Base-by-base conservation (phyloP, 2,113 vertebrate genomes). In the Naja naja region DNA sequence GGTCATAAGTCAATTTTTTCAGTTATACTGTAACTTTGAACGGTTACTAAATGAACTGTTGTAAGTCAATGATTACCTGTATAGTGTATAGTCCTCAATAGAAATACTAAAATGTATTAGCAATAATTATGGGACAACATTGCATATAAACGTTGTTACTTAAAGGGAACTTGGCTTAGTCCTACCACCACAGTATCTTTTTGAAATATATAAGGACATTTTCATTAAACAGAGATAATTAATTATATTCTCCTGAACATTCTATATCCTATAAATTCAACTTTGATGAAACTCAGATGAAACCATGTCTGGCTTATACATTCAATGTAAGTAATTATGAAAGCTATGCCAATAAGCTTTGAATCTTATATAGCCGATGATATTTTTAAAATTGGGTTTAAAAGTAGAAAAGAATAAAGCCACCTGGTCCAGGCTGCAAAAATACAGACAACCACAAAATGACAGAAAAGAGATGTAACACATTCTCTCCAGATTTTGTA, bases 161-260 rank as follows among this genome's bases (percentile, higher is more conserved):
- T 74, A 74, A 74, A 74, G n/a, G 14, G 64, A 74, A 64, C 27
- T 64, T 30, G 27, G 58, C 1, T 64, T 64, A 64, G 60, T 30
- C 60, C 30, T 64, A 64, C 60, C 60, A 64, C 10, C 11, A n/a
- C 11, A 64, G 11, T n/a, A 64, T n/a, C n/a, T 64, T 64, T 64
- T 64, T n/a, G 30, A n/a, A 64, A 20, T 74, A 74, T 34, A 34
- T 34, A 69, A 69, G 14, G 45, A 52, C 49, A 52, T 16, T 85
- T 94, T 92, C 93, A 56, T 93, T 90, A 93, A 95, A 92, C 90
- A 91, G 88, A 89, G 58, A 52, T 27, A 27, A 88, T 56, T 52
- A 91, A 88, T 45, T 74, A 90, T 55, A 45, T 49, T 64, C 3
- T 53, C 85, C 53, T 56, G 56, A 18, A 16, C 45, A 14, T 93